phyloP scores from a whole-genome alignment of 2,888 invertebrate species.

The Drosophila yooni region DNA sequence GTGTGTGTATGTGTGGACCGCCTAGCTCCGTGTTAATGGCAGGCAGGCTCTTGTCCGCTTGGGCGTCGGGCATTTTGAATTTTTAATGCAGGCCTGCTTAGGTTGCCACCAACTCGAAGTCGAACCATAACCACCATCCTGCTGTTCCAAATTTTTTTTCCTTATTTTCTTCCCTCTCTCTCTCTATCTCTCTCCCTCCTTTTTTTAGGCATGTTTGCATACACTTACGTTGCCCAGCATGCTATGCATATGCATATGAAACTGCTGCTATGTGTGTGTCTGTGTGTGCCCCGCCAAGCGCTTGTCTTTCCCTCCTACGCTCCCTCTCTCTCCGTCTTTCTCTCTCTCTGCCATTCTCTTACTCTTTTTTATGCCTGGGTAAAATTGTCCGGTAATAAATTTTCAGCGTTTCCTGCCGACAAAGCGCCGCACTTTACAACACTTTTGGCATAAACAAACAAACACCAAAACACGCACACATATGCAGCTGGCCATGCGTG shows the following conservation, averaged over 20 bases:
- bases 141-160: conserved; percentile 52
- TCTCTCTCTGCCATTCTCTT: conserved; percentile 5
- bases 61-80: conserved; percentile 79
- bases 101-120: conserved; percentile 8
- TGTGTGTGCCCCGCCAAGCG: conserved; percentile 13
- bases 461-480: conserved; percentile 51
- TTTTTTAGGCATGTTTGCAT: conserved; percentile 78
- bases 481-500: conserved; percentile 57
- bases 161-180: conserved; percentile 11
- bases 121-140: neutral
- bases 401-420: conserved; percentile 80
- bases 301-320: conserved; percentile 31
- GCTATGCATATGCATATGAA: conserved; percentile 78
- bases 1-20: conserved; percentile 26
- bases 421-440: conserved; percentile 83
- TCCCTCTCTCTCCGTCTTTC: neutral
- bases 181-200: neutral
- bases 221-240: conserved; percentile 69
- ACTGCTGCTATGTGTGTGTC: conserved; percentile 28
- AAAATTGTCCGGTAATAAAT: conserved; percentile 83
- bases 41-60: conserved; percentile 61
- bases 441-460: conserved; percentile 80
- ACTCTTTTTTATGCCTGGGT: conserved; percentile 59
- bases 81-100: conserved; percentile 73
- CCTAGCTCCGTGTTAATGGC: conserved; percentile 74